These are phyloP conservation scores for Caenorhabditis macrosperma DNA, from an alignment of 2,888 invertebrate genomes.

Conservation along the genomic window DNA sequence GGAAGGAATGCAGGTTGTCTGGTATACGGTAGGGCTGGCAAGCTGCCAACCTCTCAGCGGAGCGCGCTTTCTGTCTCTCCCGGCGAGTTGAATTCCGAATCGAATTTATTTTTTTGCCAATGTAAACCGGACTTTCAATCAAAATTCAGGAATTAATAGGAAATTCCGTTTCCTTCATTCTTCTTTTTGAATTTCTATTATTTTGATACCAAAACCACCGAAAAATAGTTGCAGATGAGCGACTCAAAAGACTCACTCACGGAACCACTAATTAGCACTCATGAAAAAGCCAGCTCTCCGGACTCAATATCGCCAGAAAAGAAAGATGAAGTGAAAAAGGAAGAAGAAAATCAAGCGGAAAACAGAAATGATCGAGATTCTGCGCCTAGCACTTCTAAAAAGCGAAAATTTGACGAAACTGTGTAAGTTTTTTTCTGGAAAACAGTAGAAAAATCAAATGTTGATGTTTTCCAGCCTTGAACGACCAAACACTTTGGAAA, in stretches of 20 bases:
- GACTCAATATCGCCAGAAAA: neutral
- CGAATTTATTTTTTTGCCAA: neutral
- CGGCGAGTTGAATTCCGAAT: neutral
- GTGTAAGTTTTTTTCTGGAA: neutral
- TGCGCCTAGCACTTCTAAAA: neutral
- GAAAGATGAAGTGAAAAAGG: neutral
- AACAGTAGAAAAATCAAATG: neutral
- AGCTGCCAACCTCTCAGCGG: slow-evolving; percentile 29
- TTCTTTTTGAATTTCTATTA: neutral
- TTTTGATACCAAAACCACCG: neutral
- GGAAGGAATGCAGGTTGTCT: slow-evolving; percentile 56
- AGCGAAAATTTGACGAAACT: slow-evolving; percentile 15
- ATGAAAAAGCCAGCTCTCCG: neutral
- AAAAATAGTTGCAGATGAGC: slow-evolving; percentile 23
- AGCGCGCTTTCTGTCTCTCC: slow-evolving; percentile 29
- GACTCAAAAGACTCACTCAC: slow-evolving; percentile 5
- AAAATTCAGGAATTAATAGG: too few species aligned
- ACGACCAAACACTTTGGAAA: neutral
- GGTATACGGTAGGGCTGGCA: slow-evolving; percentile 54
- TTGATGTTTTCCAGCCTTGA: neutral
- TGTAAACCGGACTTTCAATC: neutral
- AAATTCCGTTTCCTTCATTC: neutral
- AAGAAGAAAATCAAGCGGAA: neutral
- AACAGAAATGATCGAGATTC: neutral
- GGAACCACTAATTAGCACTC: neutral